phyloP scores from a whole-genome alignment of 2,113 vertebrate genomes.

The Tauraco erythrolophus region DNA sequence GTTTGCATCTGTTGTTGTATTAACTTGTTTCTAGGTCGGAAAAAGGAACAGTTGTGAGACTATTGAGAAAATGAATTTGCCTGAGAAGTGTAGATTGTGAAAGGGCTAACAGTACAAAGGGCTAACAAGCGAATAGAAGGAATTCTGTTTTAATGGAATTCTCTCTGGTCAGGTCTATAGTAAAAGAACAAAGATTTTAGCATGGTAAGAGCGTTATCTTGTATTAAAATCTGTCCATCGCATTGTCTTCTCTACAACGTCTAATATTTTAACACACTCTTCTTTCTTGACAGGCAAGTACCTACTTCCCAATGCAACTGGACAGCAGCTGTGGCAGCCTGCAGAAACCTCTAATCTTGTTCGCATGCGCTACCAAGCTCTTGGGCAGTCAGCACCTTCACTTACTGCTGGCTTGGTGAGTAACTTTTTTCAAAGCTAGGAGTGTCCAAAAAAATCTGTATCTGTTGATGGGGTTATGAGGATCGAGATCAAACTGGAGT shows the following conservation, averaged over 20 bases:
- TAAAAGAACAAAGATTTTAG: neutral
- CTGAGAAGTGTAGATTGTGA: neutral
- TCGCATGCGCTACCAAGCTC: conserved; percentile 88
- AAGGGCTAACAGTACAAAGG: neutral
- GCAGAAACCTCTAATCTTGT: conserved; percentile 89
- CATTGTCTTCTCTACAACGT: neutral
- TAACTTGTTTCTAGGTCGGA: neutral
- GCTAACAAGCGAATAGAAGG: neutral
- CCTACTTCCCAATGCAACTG: conserved; percentile 80
- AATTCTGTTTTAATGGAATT: neutral
- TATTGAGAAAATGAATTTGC: neutral
- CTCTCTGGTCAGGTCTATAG: neutral
- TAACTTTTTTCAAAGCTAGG: conserved; percentile 7
- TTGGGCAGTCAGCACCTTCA: conserved; percentile 93
- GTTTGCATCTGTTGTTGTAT: neutral
- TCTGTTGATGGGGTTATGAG: neutral
- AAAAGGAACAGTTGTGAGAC: neutral
- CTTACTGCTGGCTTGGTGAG: conserved; percentile 90
- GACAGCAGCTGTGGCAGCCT: conserved; percentile 79
- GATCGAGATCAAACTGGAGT: neutral
- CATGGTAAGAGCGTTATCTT: neutral
- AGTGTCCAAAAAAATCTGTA: neutral
- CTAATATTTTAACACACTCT: neutral
- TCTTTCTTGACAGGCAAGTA: conserved; percentile 86
- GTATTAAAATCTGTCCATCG: neutral